A percentile compares a stretch with the other conserved stretches of the same genome.
phyloP scores from a whole-genome alignment of 2,797 vertebrate genomes.

The Anguilla marmorata region DNA sequence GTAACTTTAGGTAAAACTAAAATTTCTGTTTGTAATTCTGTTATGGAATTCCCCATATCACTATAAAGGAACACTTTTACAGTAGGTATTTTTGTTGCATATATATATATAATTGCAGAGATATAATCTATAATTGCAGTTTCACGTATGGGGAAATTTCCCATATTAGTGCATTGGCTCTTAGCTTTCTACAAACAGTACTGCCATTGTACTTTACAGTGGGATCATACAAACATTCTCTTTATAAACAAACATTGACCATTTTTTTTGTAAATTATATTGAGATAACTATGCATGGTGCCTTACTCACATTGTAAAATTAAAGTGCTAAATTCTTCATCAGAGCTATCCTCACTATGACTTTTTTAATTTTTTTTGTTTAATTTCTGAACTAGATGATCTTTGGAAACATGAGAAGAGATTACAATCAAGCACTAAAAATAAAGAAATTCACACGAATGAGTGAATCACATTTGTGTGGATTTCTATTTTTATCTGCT shows the following conservation, averaged over 20 bases:
- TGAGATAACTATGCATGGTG: neutral
- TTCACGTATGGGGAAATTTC: neutral
- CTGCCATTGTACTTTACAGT: neutral
- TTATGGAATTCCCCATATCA: constrained; percentile 22
- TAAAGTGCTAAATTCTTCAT: neutral
- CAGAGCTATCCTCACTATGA: neutral
- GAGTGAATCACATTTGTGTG: neutral
- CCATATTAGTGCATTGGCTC: neutral
- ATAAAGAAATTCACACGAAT: neutral
- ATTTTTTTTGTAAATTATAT: neutral
- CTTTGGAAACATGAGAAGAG: neutral
- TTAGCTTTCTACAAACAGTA: too few relatives aligned
- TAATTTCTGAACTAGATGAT: neutral
- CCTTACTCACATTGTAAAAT: neutral
- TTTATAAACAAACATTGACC: neutral
- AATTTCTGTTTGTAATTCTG: constrained; percentile 13
- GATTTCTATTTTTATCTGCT: neutral
- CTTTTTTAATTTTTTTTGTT: neutral
- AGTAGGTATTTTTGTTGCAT: constrained; percentile 28
- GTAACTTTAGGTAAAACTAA: constrained; percentile 30
- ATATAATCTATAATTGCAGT: neutral
- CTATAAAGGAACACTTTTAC: neutral
- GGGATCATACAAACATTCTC: neutral
- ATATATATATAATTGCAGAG: constrained; percentile 11
- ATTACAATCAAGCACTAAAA: neutral